Evolutionary conservation across 2,113 vertebrate species (phyloP), one percentile per base, ranked within the genome.

Genomic region (Oreochromis aureus): DNA sequence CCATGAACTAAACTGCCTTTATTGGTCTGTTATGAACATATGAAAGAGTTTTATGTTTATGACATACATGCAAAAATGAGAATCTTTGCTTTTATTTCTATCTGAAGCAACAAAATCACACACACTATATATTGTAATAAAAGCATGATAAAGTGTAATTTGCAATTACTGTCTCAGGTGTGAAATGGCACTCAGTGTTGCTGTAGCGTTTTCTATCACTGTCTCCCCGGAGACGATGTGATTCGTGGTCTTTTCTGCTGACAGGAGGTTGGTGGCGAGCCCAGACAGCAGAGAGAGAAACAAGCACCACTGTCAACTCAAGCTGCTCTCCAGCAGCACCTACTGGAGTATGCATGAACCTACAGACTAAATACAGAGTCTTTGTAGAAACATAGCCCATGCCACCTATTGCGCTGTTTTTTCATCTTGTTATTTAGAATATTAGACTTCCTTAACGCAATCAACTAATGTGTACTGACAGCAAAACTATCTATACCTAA

Each of bases 261-360:
- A 96, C 94, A 96, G 92, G 86, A 94, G 86, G 73, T 92, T 94
- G 94, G 94, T 94, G 90, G 54, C 19, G 4, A 92, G 93, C 95
- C 95, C 93, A 92, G 89, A 94, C 78, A 94, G 85, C 91, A 84
- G 89, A 69, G 84, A 87, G 73, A 80, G 36, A 81, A 63, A 76
- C 36, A 66, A 41, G 80, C 46, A 44, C 41, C 16, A 66, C 10
- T 2, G 11, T 27, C 27, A 51, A 24, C 84, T 91, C 24, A 34
- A 41, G 36, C 87, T 94, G 91, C 94, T 94, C 95, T 93, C 80
- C 90, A 95, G 94, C 93, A 94, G 92, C 95, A 94, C 94, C 96
- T 96, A 94, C 95, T 95, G 96, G 95, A 82, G 48, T 30, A 73
- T 55, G 63, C 53, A 54, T 9, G 46, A 76, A 81, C 7, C 27